Conservation (phyloP, 2,113 vertebrate genomes). For the Zosterops borbonicus region DNA sequence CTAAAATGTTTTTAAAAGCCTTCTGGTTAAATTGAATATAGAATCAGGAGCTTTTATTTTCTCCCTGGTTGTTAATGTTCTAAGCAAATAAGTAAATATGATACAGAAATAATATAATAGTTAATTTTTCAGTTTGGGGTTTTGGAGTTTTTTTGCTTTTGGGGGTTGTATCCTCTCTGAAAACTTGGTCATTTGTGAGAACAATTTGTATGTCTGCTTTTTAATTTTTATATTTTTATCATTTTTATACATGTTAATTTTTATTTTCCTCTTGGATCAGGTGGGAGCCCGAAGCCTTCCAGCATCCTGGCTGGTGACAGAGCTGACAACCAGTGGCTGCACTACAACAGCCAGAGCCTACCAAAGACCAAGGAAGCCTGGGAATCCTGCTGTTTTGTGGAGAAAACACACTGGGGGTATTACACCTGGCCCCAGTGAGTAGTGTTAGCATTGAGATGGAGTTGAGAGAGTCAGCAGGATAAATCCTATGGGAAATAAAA, state of each 20-base stretch:
- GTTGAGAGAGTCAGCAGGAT: background rate
- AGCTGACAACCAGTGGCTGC: constrained; percentile 91
- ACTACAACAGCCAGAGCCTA: constrained; percentile 86
- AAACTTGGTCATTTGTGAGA: background rate
- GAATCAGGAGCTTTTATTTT: background rate
- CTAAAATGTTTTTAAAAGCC: background rate
- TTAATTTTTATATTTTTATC: background rate
- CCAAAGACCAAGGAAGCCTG: constrained; percentile 87
- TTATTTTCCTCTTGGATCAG: constrained; percentile 58
- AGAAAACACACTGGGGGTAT: constrained; percentile 98
- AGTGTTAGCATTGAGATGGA: background rate
- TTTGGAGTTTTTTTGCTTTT: background rate
- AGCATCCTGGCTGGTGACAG: constrained; percentile 85
- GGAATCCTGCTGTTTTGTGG: constrained; percentile 88
- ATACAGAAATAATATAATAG: background rate
- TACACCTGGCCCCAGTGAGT: constrained; percentile 92
- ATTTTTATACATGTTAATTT: background rate
- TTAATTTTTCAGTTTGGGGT: background rate
- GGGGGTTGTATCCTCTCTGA: background rate
- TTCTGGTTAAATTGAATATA: background rate
- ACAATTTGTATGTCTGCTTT: background rate
- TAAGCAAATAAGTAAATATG: background rate
- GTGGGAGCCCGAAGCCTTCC: constrained; percentile 68
- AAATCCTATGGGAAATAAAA: background rate
- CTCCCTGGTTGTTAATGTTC: background rate